Conservation (phyloP, 2,888 invertebrate species). For the Artemia sinica region DNA sequence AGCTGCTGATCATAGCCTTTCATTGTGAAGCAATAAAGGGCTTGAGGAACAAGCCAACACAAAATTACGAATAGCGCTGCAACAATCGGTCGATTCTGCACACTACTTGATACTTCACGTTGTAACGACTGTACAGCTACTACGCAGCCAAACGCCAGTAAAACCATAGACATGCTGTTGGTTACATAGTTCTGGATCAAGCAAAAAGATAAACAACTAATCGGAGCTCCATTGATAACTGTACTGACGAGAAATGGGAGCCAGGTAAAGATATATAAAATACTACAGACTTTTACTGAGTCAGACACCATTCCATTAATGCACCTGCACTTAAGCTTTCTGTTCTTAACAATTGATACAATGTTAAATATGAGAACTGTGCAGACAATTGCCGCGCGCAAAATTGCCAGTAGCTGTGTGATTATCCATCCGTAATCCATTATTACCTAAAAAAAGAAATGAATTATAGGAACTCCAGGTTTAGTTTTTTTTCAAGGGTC, state of each 20-base stretch:
- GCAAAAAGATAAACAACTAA: conserved; percentile 23
- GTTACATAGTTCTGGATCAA: conserved; percentile 24
- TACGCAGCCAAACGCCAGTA: conserved; percentile 20
- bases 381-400: conserved; percentile 19
- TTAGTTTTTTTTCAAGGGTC: too few species aligned
- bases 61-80: conserved; percentile 20
- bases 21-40: conserved; percentile 22
- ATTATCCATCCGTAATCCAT: conserved; percentile 14
- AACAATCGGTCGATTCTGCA: neutral
- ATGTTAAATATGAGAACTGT: conserved; percentile 20
- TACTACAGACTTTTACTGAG: conserved; percentile 21
- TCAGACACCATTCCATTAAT: conserved; percentile 19
- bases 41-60: conserved; percentile 23
- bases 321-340: conserved; percentile 19
- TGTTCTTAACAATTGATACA: conserved; percentile 10
- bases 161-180: conserved; percentile 23
- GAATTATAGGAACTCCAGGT: neutral
- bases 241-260: conserved; percentile 23
- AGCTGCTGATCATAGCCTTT: conserved; percentile 7
- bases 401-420: conserved; percentile 18
- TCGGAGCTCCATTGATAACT: conserved; percentile 21
- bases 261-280: conserved; percentile 24
- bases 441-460: neutral
- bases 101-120: neutral
- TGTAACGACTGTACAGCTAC: conserved; percentile 13